Conservation (phyloP, 2,113 vertebrate genomes). For the Brachypteracias leptosomus region DNA sequence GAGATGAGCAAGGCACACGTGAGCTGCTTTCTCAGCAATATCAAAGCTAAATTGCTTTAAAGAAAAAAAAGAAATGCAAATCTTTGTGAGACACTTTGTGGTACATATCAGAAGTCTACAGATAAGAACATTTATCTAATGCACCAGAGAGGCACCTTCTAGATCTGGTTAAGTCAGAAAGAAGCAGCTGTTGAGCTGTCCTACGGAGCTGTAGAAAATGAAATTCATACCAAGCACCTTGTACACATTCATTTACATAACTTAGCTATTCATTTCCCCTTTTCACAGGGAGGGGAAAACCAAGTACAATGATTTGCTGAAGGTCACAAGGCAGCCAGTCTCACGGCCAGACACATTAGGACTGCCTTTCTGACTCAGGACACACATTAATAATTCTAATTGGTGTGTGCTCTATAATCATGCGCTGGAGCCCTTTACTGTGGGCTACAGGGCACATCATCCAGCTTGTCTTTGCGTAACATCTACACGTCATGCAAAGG, state of each 20-base stretch:
- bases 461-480: neutral
- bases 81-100: neutral
- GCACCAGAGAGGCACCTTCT: neutral
- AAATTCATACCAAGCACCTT: neutral
- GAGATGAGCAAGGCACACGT: constrained; percentile 94
- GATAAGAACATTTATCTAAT: neutral
- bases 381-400: neutral
- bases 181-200: neutral
- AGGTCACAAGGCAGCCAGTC: neutral
- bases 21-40: constrained; percentile 90
- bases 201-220: neutral
- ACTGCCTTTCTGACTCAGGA: constrained; percentile 1
- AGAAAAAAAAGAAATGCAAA: neutral
- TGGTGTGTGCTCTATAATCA: neutral
- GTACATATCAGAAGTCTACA: neutral
- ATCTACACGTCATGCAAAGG: rapidly evolving
- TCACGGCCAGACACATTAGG: neutral
- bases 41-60: constrained; percentile 95
- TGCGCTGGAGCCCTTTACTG: neutral
- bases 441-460: neutral
- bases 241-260: neutral
- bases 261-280: neutral
- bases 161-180: neutral
- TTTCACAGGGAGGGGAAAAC: neutral
- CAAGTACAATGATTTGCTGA: neutral